These are phyloP conservation scores for Pyrrhosoma nymphula DNA, from an alignment of 2,888 invertebrate genomes.

Conservation along the genomic window DNA sequence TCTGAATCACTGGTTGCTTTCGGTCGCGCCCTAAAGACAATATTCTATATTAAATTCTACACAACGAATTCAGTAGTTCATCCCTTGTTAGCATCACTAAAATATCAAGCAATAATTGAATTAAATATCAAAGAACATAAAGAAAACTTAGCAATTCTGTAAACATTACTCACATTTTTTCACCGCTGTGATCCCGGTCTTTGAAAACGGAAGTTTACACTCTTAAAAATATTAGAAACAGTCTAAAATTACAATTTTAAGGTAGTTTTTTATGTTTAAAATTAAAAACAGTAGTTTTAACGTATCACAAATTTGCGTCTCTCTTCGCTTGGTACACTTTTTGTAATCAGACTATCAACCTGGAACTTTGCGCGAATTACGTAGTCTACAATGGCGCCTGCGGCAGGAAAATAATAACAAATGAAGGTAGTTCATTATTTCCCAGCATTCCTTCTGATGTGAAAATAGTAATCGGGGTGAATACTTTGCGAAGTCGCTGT, in stretches of 20 bases:
- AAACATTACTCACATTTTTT: slow-evolving; percentile 11
- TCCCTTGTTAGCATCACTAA: not conserved
- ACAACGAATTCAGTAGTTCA: not conserved
- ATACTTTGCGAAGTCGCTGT: not conserved
- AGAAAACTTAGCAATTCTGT: not conserved
- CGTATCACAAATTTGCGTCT: not conserved
- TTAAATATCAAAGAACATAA: not conserved
- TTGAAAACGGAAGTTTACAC: slow-evolving; percentile 49
- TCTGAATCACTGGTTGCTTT: slow-evolving; percentile 75
- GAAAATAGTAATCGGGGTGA: not conserved
- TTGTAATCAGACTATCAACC: too few relatives aligned
- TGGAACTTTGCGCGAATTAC: not conserved
- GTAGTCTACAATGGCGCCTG: not conserved
- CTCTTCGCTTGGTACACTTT: too few relatives aligned
- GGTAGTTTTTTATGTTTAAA: too few relatives aligned
- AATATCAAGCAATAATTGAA: not conserved
- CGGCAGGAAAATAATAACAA: not conserved
- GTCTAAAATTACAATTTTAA: too few relatives aligned
- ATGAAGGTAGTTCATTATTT: not conserved
- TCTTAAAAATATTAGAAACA: too few relatives aligned
- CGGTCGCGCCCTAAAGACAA: slow-evolving; percentile 83
- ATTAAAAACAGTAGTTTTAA: not conserved
- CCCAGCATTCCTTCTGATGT: not conserved
- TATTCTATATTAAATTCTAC: not conserved
- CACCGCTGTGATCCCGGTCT: not conserved